Base-by-base conservation (phyloP, 2,113 vertebrate genomes). In the Oncorhynchus kisutch region DNA sequence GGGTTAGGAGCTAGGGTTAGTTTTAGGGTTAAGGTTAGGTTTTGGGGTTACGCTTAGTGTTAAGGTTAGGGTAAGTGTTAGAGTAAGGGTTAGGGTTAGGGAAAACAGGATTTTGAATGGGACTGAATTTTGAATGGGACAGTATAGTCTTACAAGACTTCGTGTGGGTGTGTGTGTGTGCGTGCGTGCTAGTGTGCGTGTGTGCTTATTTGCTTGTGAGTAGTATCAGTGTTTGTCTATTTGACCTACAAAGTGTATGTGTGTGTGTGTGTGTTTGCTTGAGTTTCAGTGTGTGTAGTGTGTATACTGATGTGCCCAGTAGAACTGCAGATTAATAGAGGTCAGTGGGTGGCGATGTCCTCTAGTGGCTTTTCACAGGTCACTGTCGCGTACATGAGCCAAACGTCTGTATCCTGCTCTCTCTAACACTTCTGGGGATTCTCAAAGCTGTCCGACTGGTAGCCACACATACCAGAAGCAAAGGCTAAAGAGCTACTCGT, bases 231-330 rank as follows among this genome's bases (percentile, higher is more conserved):
- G 31, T 25, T 48, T 54, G n/a, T 27, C 0, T 62, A 5, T 62
- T 18, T 31, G 29, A 45, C 39, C 39, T 45, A 45, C 39, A 45
- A 45, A 49, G 27, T 73, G 73, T 51, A 22, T 74, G 29, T 24
- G 59, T 64, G 59, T 73, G 72, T 49, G 34, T 74, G 57, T 45
- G 71, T 64, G 59, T 62, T 7, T 64, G 59, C 20, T 4, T 20
- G 54, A 18, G 54, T 57, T 14, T 6, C 14, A 18, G 54, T 27
- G 71, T 72, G 57, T 64, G 71, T 64, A n/a, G 13, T 29, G 71
- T 64, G 31, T 13, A 57, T 22, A 39, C 13, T 4, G 27, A 16
- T 65, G 73, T 70, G 25, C 65, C 65, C 65, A 67, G 65, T 67
- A 31, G 65, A 14, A 68, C 29, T 34, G 29, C 67, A 45, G 67